A percentile compares a stretch with the other conserved stretches of the same genome.
phyloP scores from a whole-genome alignment of 2,113 vertebrate species.

The Orycteropus afer region DNA sequence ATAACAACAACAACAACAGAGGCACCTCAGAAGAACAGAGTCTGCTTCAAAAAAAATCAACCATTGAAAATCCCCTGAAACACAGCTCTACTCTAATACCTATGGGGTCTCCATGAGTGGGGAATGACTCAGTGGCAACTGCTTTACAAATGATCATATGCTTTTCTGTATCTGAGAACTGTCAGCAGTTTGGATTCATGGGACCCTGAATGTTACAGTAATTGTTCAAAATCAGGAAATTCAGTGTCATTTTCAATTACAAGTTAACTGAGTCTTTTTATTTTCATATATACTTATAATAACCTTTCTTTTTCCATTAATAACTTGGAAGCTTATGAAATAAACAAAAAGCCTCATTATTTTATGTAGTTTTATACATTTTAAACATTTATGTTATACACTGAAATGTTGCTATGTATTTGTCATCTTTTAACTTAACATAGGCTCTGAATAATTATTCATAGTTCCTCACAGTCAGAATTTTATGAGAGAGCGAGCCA shows the following conservation, averaged over 20 bases:
- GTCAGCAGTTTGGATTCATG: not conserved
- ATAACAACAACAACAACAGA: too few relatives aligned
- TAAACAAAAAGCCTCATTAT: not conserved
- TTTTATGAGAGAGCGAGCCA: not conserved
- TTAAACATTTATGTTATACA: not conserved
- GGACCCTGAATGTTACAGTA: not conserved
- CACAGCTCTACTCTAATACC: not conserved
- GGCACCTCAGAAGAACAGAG: not conserved
- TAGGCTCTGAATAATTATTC: not conserved
- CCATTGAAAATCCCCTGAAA: not conserved
- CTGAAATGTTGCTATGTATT: not conserved
- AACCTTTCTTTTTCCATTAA: not conserved
- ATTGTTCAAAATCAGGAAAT: constrained; percentile 24
- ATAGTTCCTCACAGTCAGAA: not conserved
- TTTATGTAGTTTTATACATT: constrained; percentile 1
- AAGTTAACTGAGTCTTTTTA: not conserved
- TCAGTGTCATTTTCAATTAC: not conserved
- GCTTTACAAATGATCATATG: not conserved
- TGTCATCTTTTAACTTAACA: not conserved
- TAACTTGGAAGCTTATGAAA: not conserved
- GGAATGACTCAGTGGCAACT: not conserved
- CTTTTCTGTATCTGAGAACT: not conserved
- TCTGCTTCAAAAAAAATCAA: too few relatives aligned
- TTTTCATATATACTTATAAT: not conserved
- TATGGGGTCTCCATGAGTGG: not conserved